Conservation (phyloP, 2,888 invertebrate genomes). For the Amphipoea oculea region DNA sequence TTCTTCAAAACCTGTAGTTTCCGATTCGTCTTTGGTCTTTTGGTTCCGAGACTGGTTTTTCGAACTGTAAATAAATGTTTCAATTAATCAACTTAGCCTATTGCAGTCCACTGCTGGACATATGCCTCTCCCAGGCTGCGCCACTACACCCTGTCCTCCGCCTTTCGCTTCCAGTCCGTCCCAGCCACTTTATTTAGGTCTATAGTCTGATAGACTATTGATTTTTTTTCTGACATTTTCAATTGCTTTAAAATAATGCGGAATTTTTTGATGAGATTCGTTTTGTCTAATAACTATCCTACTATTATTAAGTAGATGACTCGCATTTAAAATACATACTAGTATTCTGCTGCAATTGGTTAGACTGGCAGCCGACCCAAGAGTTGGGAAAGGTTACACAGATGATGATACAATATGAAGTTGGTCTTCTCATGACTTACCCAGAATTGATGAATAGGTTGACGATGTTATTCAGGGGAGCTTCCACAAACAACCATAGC, state of each 20-base stretch:
- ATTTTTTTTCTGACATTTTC: too few species aligned
- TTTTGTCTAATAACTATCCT: not conserved
- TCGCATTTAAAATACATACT: not conserved
- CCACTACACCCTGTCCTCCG: too few species aligned
- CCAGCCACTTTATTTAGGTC: too few species aligned
- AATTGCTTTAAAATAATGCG: too few species aligned
- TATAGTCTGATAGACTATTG: too few species aligned
- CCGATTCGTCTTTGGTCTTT: not conserved
- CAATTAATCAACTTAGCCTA: too few species aligned
- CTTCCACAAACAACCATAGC: slow-evolving; percentile 46
- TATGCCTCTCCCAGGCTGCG: too few species aligned
- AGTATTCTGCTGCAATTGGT: not conserved
- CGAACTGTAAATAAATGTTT: slow-evolving; percentile 15
- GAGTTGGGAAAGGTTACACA: not conserved
- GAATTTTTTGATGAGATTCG: too few species aligned
- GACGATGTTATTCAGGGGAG: slow-evolving; percentile 44
- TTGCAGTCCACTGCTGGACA: too few species aligned
- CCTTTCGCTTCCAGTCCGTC: too few species aligned
- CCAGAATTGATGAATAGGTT: slow-evolving; percentile 32
- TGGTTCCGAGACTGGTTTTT: not conserved
- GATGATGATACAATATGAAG: not conserved
- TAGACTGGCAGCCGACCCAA: not conserved
- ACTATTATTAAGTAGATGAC: not conserved
- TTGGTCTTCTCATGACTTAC: slow-evolving; percentile 10
- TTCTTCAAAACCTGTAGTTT: not conserved